A percentile compares a stretch with the other conserved stretches of the same genome.
These are phyloP conservation scores for Nasonia longicornis DNA, from an alignment of 1,140 invertebrate species.

Conservation along the genomic window DNA sequence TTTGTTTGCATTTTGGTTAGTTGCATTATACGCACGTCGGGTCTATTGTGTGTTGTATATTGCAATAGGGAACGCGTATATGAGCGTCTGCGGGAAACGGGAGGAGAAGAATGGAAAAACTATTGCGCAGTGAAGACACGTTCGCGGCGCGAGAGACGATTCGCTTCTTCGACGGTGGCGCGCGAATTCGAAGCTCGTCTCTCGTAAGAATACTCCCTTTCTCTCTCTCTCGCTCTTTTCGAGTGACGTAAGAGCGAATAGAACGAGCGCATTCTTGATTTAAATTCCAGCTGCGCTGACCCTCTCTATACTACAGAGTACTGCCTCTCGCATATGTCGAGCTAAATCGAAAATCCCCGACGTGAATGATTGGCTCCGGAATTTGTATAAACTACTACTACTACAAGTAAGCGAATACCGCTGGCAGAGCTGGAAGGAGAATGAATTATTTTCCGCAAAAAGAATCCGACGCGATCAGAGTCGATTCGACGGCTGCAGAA, in stretches of 20 bases:
- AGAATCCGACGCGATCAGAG: conserved; percentile 32
- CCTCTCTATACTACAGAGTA: neutral
- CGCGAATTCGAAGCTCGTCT: conserved; percentile 32
- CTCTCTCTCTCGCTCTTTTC: no score
- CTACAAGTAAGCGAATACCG: neutral
- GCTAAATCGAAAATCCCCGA: conserved; percentile 21
- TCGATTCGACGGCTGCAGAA: conserved; percentile 22
- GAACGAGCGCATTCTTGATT: conserved; percentile 41
- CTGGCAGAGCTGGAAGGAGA: no score
- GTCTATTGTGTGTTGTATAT: no score
- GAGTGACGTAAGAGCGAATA: neutral
- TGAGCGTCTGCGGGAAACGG: neutral
- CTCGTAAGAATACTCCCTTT: conserved; percentile 4
- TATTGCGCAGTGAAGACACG: conserved; percentile 27
- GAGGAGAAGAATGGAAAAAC: neutral
- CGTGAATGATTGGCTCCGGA: neutral
- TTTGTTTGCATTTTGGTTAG: no score
- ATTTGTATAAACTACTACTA: conserved; percentile 2
- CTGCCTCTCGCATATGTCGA: conserved; percentile 1
- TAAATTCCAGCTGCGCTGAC: conserved; percentile 40
- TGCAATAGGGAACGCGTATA: neutral
- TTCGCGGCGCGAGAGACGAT: neutral
- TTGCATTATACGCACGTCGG: no score
- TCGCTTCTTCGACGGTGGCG: neutral
- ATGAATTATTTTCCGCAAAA: neutral